Base-by-base conservation (phyloP, 1,140 invertebrate genomes). In the Drosophila mauritiana region DNA sequence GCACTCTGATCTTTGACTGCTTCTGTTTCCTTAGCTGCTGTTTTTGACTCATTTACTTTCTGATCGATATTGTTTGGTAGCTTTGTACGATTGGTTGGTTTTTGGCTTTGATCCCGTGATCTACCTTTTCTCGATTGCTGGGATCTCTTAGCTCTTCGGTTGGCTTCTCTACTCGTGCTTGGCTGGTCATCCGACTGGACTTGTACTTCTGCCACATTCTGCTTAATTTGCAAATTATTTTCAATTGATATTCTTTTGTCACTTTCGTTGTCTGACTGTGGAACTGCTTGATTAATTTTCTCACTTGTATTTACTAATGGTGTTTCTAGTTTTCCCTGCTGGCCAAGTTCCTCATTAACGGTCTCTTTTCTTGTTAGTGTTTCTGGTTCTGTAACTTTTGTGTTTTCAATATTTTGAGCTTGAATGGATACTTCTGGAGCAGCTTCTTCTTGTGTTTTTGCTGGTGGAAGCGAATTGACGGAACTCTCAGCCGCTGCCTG, bases 61-160 rank as follows among this genome's bases (percentile, higher is more conserved):
- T 0, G 10, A 0, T 58, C 55, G 0, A 11, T 8, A 42, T 54
- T 52, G 27, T 46, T 68, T 0, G 58, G 36, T 2, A 78, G 13
- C 12, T 25, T 55, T 0, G 20, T 27, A 2, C 82, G 46, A 46
- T 78, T 78, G 4, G 25, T 55, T 10, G 83, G 82, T 15, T 64
- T 78, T 48, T 85, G 82, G 31, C 83, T 88, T 3, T 80, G 84
- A 10, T 85, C 83, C 0, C 82, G 51, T 0, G 43, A 11, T 64
- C 74, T 63, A 1, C 43, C 58, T 17, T 73, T 86, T 36, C 48
- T 86, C 2, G 49, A 25, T 25, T 64, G 42, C 12, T 79, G 75
- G 0, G 83, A 82, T 17, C 79, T 56, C 11, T 59, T 82, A 15
- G 45, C 76, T 52, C 49, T 65, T n/a, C 58, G 67, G 20, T 20